phyloP scores from a whole-genome alignment of 2,797 vertebrate genomes.

The Lacerta agilis region DNA sequence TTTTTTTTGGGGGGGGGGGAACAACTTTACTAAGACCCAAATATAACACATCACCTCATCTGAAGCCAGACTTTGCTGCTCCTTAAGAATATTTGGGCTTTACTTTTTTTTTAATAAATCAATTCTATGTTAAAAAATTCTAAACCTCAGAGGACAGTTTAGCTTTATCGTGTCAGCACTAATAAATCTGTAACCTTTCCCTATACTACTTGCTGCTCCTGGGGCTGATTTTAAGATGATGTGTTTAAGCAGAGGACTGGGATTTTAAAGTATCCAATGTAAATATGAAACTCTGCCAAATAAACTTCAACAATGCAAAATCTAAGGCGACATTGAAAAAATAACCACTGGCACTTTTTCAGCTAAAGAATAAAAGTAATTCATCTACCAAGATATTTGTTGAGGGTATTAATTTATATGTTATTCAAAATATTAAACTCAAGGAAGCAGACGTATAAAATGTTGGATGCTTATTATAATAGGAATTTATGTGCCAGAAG shows the following conservation, averaged over 20 bases:
- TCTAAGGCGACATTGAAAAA: not conserved
- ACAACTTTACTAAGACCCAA: slow-evolving; percentile 58
- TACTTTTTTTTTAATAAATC: slow-evolving; percentile 31
- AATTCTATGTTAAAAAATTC: slow-evolving; percentile 35
- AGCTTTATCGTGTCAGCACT: slow-evolving; percentile 16
- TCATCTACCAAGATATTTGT: not conserved
- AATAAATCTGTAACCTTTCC: slow-evolving; percentile 23
- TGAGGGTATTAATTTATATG: not conserved
- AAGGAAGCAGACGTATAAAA: not conserved
- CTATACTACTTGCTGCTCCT: slow-evolving; percentile 1
- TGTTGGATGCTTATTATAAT: not conserved
- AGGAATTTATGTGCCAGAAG: not conserved
- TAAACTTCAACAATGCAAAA: not conserved
- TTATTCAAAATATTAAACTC: not conserved
- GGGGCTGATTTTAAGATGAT: not conserved
- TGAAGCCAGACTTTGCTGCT: slow-evolving; percentile 35
- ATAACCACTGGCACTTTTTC: not conserved
- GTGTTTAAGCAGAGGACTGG: not conserved
- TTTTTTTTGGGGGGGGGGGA: no score
- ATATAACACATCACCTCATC: slow-evolving; percentile 40
- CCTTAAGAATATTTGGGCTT: slow-evolving; percentile 38
- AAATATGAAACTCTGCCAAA: slow-evolving; percentile 6
- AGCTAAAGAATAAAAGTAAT: not conserved
- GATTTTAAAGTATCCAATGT: not conserved
- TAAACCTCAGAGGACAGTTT: slow-evolving; percentile 39